Evolutionary conservation across 2,888 invertebrate genomes (phyloP).

Genomic region (Metellina segmentata): DNA sequence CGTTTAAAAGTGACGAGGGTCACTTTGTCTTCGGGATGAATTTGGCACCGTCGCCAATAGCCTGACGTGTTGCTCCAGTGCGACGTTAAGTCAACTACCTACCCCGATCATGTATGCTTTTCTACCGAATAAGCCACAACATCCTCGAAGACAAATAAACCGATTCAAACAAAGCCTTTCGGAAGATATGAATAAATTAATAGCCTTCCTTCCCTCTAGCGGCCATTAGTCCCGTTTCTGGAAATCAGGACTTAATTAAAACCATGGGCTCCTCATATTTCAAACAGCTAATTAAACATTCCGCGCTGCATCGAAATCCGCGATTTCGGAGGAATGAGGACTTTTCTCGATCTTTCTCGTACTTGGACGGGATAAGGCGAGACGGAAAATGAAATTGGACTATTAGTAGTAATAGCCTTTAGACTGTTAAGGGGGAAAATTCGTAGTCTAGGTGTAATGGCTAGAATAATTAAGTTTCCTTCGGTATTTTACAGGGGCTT

Average conservation of each 20-base stretch:
- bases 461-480: conserved; percentile 39
- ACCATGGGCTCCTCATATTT: conserved; percentile 58
- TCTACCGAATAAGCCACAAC: neutral
- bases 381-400: conserved; percentile 17
- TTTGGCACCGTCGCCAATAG: no score
- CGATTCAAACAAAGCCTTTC: conserved; percentile 43
- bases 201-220: conserved; percentile 16
- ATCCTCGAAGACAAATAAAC: conserved; percentile 16
- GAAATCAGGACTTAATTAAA: conserved; percentile 61
- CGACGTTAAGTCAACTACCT: no score
- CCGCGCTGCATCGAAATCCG: conserved; percentile 14
- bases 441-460: conserved; percentile 54
- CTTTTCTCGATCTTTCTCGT: conserved; percentile 36
- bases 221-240: conserved; percentile 31
- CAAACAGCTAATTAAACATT: conserved; percentile 68
- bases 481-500: conserved; percentile 2
- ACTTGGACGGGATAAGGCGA: neutral
- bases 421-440: neutral
- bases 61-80: no score
- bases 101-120: neutral
- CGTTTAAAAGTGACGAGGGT: no score
- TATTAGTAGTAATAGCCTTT: conserved; percentile 41
- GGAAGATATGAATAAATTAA: conserved; percentile 49
- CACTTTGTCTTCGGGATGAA: no score
- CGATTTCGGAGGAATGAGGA: conserved; percentile 16